These are phyloP conservation scores for Osmerus eperlanus DNA, from an alignment of 2,113 vertebrate genomes.

Conservation along the genomic window DNA sequence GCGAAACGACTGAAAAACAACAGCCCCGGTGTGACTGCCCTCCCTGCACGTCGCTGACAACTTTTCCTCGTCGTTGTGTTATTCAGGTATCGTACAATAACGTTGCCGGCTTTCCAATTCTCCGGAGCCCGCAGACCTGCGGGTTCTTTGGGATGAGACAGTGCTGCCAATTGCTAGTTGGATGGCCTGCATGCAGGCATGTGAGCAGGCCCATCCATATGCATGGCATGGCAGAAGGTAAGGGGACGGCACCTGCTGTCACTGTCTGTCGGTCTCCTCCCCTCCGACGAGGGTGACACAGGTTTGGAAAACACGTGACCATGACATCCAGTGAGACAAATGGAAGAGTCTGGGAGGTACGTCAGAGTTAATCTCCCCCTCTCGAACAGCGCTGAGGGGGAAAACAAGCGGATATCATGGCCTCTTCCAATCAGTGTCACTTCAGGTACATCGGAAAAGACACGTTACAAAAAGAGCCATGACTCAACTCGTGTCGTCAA, in stretches of 20 bases:
- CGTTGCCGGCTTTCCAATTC: no score
- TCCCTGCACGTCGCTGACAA: no score
- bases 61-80: no score
- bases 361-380: not conserved
- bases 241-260: slow-evolving; percentile 15
- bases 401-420: not conserved
- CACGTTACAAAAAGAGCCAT: no score
- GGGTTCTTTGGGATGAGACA: no score
- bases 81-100: no score
- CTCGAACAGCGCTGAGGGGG: not conserved
- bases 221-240: slow-evolving; percentile 28
- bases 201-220: slow-evolving; percentile 23
- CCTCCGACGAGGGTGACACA: not conserved
- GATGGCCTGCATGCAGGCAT: not conserved
- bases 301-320: not conserved
- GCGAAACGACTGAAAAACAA: not conserved
- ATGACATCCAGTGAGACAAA: not conserved
- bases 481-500: no score
- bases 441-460: not conserved
- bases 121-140: no score
- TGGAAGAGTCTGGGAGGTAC: not conserved
- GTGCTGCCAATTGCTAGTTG: slow-evolving; percentile 18
- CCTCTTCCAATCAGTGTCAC: slow-evolving; percentile 4
- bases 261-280: not conserved
- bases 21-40: no score